Base-by-base conservation (phyloP, 2,797 vertebrate genomes). In the Podarcis siculus region DNA sequence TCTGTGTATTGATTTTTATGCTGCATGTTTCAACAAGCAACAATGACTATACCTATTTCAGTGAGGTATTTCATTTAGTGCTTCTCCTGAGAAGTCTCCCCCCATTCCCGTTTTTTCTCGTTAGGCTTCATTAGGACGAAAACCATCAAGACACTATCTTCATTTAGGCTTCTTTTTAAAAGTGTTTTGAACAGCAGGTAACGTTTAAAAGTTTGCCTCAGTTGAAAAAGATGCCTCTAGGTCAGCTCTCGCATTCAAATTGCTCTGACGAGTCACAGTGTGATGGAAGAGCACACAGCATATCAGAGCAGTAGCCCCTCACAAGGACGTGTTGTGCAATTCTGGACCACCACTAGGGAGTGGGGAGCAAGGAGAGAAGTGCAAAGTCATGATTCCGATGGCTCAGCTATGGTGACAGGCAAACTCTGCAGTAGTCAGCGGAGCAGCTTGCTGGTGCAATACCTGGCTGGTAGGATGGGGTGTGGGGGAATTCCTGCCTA, bases 61-160 rank as follows among this genome's bases (percentile, higher is more conserved):
- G 27, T 3, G 90, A 85, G 79, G 87, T 86, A 86, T 89, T 69
- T 89, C 27, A 35, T 86, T 90, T 77, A 45, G 37, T 83, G 67
- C 83, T 86, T 8, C 35, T 61, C 71, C 15, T 17, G 5, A 35
- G 61, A 77, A n/a, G 7, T n/a, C 30, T 69, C 49, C 71, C 12
- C 12, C 49, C 49, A 15, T 55, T 55, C 49, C 49, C 13, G 13
- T 49, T 13, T 49, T 49, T 13, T 13, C 49, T 49, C 58, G 73
- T 94, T 37, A 37, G 78, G 17, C 15, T 30, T 12, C 42, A 78
- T 77, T n/a, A 19, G 71, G 89, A 67, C 55, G 67, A 69, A 82
- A 85, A 71, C 13, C 55, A 4, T 45, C 42, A 80, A 23, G 15
- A 61, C 37, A 23, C 23, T 82, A 23, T 77, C 90, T 91, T 91